Base-by-base conservation (phyloP, 2,888 invertebrate genomes). In the Aethes cnicana region DNA sequence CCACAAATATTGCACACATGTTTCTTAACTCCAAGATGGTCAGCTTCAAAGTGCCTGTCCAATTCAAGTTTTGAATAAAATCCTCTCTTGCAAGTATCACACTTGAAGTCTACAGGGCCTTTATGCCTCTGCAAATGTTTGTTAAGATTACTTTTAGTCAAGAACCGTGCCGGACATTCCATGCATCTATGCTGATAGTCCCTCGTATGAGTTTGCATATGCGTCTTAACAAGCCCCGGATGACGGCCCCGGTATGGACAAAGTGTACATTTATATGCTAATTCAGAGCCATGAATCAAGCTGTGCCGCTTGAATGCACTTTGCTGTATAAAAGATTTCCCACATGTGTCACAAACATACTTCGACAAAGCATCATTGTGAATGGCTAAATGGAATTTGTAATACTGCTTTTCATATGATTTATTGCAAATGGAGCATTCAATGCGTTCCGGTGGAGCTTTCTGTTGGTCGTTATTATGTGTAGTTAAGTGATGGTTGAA, bases 311-410 rank as follows among this genome's bases (percentile, higher is more conserved):
- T 61, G 18, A 75, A 72, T 18, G 68, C 58, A 20, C 66, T 68
- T 11, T 37, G 46, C n/a, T 62, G 57, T 46, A 57, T 62, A 18
- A 70, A 69, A 20, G 61, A 65, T 43, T 62, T 72, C 1, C 75
- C 75, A 50, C 76, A 77, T 55, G 67, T 58, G 17, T 77, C 74
- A 56, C 76, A 77, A 7, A 77, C 56, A 46, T 66, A 75, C 1
- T 47, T 58, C 25, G 52, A 63, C 1, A 30, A 37, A 17, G 36
- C 43, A 18, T 44, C 32, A 14, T 44, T 30, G 7, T 50, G 50
- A 50, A 50, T 50, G 12, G 50, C 50, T 9, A 50, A 25, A 32
- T 50, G 50, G 30, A 44, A 43, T 30, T 50, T 50, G 18, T 50
- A 50, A 44, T 50, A 50, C 11, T 50, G 50, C 25, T 50, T 50